Conservation (phyloP, 2,797 vertebrate genomes). For the Ispidina lecontei region DNA sequence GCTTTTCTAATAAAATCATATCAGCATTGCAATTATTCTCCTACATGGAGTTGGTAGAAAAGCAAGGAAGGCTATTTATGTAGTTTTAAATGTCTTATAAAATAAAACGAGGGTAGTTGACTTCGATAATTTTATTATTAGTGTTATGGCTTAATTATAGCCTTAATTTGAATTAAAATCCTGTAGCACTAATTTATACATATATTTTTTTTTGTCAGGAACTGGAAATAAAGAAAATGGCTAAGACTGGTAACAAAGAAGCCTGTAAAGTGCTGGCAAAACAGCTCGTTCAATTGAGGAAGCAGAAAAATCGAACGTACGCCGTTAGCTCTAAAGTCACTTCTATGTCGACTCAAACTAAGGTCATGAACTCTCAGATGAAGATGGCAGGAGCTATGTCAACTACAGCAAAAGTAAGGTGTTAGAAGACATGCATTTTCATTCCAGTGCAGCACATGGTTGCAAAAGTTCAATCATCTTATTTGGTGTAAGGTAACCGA, state of each 20-base stretch:
- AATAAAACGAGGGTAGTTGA: background rate
- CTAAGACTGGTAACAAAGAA: slow-evolving; percentile 94
- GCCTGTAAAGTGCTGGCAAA: slow-evolving; percentile 96
- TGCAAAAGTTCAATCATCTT: background rate
- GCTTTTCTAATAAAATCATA: background rate
- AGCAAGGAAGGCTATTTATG: background rate
- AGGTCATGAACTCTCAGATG: slow-evolving; percentile 99
- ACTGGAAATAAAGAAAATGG: slow-evolving; percentile 99
- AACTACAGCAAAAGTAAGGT: slow-evolving; percentile 91
- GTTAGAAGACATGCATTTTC: background rate
- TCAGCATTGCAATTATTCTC: background rate
- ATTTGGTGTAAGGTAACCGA: background rate
- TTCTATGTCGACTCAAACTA: slow-evolving; percentile 96
- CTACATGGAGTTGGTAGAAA: background rate
- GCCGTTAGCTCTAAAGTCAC: slow-evolving; percentile 98
- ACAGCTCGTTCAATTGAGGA: slow-evolving; percentile 93
- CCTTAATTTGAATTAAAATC: background rate
- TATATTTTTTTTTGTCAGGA: slow-evolving; percentile 79
- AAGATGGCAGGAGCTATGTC: slow-evolving; percentile 99
- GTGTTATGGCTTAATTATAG: background rate
- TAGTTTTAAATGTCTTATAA: background rate
- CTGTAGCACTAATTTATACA: background rate
- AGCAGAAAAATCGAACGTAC: slow-evolving; percentile 95
- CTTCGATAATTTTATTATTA: background rate
- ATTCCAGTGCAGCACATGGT: background rate